Evolutionary conservation across 1,140 invertebrate species (phyloP).

Genomic region (Drosophila kanapiae): DNA sequence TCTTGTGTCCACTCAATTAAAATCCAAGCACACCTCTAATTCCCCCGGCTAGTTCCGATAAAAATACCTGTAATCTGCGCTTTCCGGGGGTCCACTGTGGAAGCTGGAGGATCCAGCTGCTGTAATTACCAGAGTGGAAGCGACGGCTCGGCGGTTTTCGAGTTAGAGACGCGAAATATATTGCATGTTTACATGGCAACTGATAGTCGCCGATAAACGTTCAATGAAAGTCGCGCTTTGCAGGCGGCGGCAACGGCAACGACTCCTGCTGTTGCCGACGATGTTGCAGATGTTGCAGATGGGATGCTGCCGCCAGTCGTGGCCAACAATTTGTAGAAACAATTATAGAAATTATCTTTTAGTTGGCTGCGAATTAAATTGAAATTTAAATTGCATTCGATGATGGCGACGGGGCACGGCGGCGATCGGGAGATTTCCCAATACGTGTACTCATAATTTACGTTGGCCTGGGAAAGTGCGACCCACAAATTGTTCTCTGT

Average conservation of each 20-base stretch:
- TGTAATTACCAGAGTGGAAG: slow-evolving; percentile 43
- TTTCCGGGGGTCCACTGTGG: slow-evolving; percentile 32
- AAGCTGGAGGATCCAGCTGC: slow-evolving; percentile 45
- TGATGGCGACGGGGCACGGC: slow-evolving; percentile 22
- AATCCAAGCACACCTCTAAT: not conserved
- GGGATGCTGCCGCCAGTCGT: slow-evolving; percentile 54
- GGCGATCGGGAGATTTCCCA: slow-evolving; percentile 51
- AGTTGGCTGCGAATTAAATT: slow-evolving; percentile 77
- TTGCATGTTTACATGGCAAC: slow-evolving; percentile 83
- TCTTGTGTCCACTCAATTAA: not conserved
- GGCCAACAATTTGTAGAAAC: slow-evolving; percentile 81
- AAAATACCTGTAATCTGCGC: slow-evolving; percentile 17
- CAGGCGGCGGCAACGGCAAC: slow-evolving; percentile 8
- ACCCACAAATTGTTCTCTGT: slow-evolving; percentile 49
- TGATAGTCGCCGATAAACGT: slow-evolving; percentile 79
- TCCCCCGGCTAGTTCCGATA: not conserved
- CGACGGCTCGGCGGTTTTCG: slow-evolving; percentile 18
- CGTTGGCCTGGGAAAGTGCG: slow-evolving; percentile 54
- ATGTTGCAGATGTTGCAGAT: slow-evolving; percentile 31
- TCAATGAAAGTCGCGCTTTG: slow-evolving; percentile 73
- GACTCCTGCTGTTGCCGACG: slow-evolving; percentile 11
- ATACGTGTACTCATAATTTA: slow-evolving; percentile 33
- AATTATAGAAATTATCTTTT: slow-evolving; percentile 84
- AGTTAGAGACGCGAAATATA: slow-evolving; percentile 76
- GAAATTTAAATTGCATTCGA: slow-evolving; percentile 83